Base-by-base conservation (phyloP, 2,113 vertebrate species). In the Nycticebus coucang region DNA sequence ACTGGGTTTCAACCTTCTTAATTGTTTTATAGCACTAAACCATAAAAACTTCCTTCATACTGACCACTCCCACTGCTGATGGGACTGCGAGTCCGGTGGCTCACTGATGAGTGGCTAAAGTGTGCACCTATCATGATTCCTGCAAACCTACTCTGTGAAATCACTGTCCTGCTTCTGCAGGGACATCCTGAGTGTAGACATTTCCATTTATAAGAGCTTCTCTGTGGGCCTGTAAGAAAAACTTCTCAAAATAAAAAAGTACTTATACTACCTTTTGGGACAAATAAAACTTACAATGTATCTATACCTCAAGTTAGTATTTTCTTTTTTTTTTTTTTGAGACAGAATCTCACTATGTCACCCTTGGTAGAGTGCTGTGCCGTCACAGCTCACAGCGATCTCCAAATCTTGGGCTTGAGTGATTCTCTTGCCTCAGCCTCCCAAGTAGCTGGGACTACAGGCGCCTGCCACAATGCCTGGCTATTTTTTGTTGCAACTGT, bases 11-110 rank as follows among this genome's bases (percentile, higher is more conserved):
- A 53, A 2, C n/a, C 18, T 89, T 62, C 53, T 89, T 88, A 50
- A 87, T 18, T 87, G 55, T 84, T 89, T 68, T 92, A 74, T 84
- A 88, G 88, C 50, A 77, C 14, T 19, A 87, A 87, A 60, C 37
- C 37, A 79, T 66, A 11, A 62, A 79, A 14, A 74, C 57, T 21
- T 79, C 66, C 37, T 68, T 84, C 75, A 71, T 5, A 24, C 4
- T n/a, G 50, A 62, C 12, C 71, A 74, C 8, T 80, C 45, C n/a
- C 72, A 24, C 4, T 69, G 60, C 50, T 82, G 41, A 57, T 6
- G 13, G 53, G 50, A 93, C 55, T 28, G n/a, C 55, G 11, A 28
- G 17, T 53, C 7, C 21, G 4, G 26, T 0, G 30, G 59, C 24
- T 66, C 66, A 33, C 41, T 17, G 79, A 66, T 4, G 5, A 60